Evolutionary conservation across 2,113 vertebrate genomes (phyloP), one percentile per base, ranked within the genome.

Genomic region (Calypte anna): DNA sequence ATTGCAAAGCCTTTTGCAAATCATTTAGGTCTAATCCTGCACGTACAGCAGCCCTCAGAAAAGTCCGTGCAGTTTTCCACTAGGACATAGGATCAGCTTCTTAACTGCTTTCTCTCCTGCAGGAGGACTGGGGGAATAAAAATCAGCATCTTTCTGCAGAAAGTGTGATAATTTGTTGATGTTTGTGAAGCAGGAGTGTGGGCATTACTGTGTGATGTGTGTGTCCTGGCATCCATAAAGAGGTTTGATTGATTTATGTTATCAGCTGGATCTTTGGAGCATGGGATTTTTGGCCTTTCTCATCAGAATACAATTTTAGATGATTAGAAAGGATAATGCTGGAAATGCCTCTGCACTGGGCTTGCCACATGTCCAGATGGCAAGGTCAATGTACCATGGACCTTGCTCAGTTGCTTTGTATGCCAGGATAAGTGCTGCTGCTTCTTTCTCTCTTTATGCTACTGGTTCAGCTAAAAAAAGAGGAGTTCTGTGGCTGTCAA

Each of bases 291-390:
- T 93, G 82, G 76, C 44, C 44, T 77, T 13, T 92, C 80, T 94
- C 68, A 27, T 96, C 91, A 91, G 82, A 86, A 88, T 70, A 70
- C 75, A 72, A 6, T 94, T 94, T 90, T 83, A 46, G n/a, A 19
- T 86, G 82, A 91, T 95, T 93, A 81, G 58, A 61, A 73, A 88
- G 93, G 91, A 93, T 95, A 91, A 93, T 79, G 80, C 85, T 96
- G 79, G 79, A 93, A 91, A 84, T 94, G 90, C 82, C 73, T 93
- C 61, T 72, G 79, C 82, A 14, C 75, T 83, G 86, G 55, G 66
- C 53, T 77, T 54, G 61, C 92, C 55, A 55, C 67, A 15, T 70
- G 68, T 90, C 95, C 96, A 96, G 96, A 97, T 96, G 96, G 95
- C 73, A 80, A 89, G 94, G 94, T 97, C 95, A 81, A 0, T 31